Base-by-base conservation (phyloP, 1,140 invertebrate species). In the Bicyclus anynana region DNA sequence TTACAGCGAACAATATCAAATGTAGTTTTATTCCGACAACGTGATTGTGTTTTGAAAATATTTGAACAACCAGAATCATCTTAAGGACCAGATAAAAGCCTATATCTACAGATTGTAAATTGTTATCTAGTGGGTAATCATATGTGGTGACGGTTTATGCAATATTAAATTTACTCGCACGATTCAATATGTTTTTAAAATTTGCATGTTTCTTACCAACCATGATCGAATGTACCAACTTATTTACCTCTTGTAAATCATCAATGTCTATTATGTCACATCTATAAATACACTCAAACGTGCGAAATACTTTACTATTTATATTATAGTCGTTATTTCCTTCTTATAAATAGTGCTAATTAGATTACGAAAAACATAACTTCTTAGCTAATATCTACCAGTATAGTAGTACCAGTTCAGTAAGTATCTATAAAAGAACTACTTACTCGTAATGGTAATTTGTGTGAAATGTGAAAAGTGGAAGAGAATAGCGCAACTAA, bases 261-360 rank as follows among this genome's bases (percentile, higher is more conserved):
- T 17, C 40, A 44, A 9, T 44, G 0, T 44, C 1, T 10, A 35
- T 54, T 55, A 48, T 55, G 44, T 55, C 53, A 55, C 33, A 49
- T 9, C 46, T 55, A 55, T 55, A 55, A 55, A 55, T 55, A 48
- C 10, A 26, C 38, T 33, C 12, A 20, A 29, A 54, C 42, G 53
- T 47, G 42, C 21, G 33, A 46, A 44, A 48, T 38, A 48, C 7
- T 47, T 47, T 16, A 53, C 38, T 4, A 12, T 29, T 35, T 49
- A 44, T 44, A 20, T 20, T 4, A 4, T 4, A 44, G 18, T 44
- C 6, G 40, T 44, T 44, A 20, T 44, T 44, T 4, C 18, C 17
- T 20, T 20, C 5, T 13, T 13, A 2, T 2, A 40, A 40, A 40
- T 17, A 6, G 40, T 20, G 17, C 40, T 44, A 44, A 44, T 17